Base-by-base conservation (phyloP, 1,140 invertebrate species). In the Drepana arcuata region DNA sequence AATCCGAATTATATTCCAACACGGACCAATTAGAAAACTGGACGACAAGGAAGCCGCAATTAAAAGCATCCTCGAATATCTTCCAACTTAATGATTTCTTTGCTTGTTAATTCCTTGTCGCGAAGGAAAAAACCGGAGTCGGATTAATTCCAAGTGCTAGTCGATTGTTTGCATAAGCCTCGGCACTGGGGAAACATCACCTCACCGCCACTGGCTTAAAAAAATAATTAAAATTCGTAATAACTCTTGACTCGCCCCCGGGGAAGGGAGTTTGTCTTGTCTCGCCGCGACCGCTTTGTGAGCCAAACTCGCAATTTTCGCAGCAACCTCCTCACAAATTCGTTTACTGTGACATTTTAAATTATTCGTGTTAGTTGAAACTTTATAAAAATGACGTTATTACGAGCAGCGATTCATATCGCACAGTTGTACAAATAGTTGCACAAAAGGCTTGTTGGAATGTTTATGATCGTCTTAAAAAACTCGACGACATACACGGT, bases 141-240 rank as follows among this genome's bases (percentile, higher is more conserved):
- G 65, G 74, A 82, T 79, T 82, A 82, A 82, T 82, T 79, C 73
- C 74, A 74, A 82, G 74, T 82, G 78, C 67, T 62, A 77, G 59
- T 68, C 73, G 73, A 82, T 82, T 82, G 78, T 82, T 82, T 82
- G 78, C 74, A 79, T 79, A 79, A 79, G 78, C 69, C 64, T 50
- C 64, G 56, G 56, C 51, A 55, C 50, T 59, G 66, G 70, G 77
- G 74, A 73, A 79, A 68, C 77, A 77, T 79, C 78, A 82, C 78
- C 78, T 82, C 73, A 56, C 57, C 58, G 71, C 73, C 67, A 75
- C 71, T 63, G 78, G 72, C 78, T 82, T 82, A 82, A 78, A 82
- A 82, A 82, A 82, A 82, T 82, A 82, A 82, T 82, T 82, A 82
- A 82, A 82, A 82, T 82, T 79, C 71, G 74, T 82, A 82, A 82